Base-by-base conservation (phyloP, 2,113 vertebrate genomes). In the Tupaia chinensis region DNA sequence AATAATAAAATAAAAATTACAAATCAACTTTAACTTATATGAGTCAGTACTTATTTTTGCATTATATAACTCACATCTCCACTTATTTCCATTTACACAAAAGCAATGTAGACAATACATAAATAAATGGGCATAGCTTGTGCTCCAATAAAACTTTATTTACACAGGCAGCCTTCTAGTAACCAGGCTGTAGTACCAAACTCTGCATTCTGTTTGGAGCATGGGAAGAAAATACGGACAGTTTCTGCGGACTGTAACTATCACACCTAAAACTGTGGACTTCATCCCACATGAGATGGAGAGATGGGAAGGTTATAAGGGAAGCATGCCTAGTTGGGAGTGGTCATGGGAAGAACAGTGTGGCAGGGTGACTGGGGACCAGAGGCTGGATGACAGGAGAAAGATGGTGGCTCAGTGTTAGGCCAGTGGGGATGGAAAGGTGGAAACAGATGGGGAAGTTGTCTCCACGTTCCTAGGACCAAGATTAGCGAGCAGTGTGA, bases 1-100 rank as follows among this genome's bases (percentile, higher is more conserved):
- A 44, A 44, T 44, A 44, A 44, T 44, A 44, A 44, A 44, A 44
- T 44, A 44, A 44, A 44, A 44, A 56, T 56, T 69, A 65, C 58
- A 92, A 78, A 80, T 82, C 87, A 83, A 69, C 69, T 81, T 80
- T 81, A 70, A 93, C 80, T 83, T 83, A 72, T 60, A 53, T 70
- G 80, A 93, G 58, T 61, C 10, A 93, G 23, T 63, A 85, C 44
- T 61, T 81, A 11, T 79, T 73, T 83, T 88, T 65, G 53, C 87
- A 58, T 89, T 80, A 53, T 9, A 3, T 72, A 63, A 89, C 9
- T 86, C 29, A 90, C 13, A 73, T 78, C 63, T 88, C 54, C 44
- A 80, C 54, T 85, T 69, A 96, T 60, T 82, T 89, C 93, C n/a
- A 58, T 44, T 74, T 82, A 92, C 58, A 60, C 58, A 60, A 60